phyloP scores from a whole-genome alignment of 2,888 invertebrate genomes.

The Tenthredo notha region DNA sequence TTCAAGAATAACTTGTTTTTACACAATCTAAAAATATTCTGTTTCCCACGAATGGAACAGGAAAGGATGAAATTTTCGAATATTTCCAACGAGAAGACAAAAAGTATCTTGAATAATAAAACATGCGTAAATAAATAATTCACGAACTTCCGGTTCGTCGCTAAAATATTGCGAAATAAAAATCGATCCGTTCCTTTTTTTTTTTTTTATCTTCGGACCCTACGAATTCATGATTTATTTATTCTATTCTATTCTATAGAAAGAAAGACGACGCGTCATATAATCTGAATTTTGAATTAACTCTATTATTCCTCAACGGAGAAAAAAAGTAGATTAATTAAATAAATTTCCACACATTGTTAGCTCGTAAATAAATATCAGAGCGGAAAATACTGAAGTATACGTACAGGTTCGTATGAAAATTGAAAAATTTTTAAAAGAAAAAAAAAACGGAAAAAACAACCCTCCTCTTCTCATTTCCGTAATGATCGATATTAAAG shows the following conservation, averaged over 20 bases:
- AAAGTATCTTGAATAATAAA: background rate
- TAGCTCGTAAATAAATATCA: background rate
- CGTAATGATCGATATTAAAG: constrained; percentile 28
- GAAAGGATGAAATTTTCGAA: background rate
- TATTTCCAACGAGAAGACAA: background rate
- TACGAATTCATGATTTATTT: background rate
- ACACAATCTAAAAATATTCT: background rate
- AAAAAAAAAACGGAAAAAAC: background rate
- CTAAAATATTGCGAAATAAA: background rate
- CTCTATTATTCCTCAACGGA: background rate
- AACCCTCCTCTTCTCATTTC: background rate
- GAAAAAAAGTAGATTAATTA: background rate
- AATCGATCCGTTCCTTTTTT: background rate
- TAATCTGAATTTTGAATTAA: background rate
- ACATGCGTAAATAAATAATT: background rate
- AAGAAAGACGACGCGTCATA: background rate
- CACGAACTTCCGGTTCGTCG: background rate
- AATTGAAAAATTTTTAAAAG: background rate
- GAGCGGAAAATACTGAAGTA: background rate
- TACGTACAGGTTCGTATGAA: background rate
- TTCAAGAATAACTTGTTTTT: background rate
- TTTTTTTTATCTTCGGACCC: background rate
- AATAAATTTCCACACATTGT: background rate
- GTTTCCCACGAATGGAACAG: background rate
- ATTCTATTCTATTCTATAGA: background rate